Conservation (phyloP, 1,140 invertebrate genomes). For the Brachionus rubens region DNA sequence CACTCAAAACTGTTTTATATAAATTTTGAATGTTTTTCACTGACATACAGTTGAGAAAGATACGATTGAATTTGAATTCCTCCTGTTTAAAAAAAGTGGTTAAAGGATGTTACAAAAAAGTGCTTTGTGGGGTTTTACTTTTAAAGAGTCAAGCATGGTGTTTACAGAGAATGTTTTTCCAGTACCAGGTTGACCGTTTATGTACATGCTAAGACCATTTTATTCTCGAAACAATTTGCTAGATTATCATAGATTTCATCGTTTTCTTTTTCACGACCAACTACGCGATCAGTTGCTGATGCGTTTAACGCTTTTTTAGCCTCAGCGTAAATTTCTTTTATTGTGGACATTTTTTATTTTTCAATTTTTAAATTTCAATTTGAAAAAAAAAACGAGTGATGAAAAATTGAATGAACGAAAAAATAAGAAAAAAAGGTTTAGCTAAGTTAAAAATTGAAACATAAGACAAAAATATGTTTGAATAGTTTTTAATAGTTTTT, state of each 20-base stretch:
- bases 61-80: constrained; percentile 49
- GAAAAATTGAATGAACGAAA: too few species aligned
- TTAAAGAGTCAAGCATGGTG: constrained; percentile 66
- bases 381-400: too few species aligned
- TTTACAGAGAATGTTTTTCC: constrained; percentile 86
- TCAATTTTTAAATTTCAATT: not conserved
- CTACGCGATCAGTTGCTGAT: constrained; percentile 67
- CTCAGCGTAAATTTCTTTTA: constrained; percentile 50
- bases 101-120: constrained; percentile 42
- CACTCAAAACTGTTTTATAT: constrained; percentile 33
- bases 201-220: constrained; percentile 78
- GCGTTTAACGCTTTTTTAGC: constrained; percentile 69
- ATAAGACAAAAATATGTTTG: too few species aligned
- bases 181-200: constrained; percentile 91
- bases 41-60: constrained; percentile 48
- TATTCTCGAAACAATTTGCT: constrained; percentile 65
- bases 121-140: constrained; percentile 46
- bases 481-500: too few species aligned
- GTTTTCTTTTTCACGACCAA: constrained; percentile 75
- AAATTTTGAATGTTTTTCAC: constrained; percentile 47
- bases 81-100: constrained; percentile 61
- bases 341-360: not conserved
- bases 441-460: too few species aligned
- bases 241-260: constrained; percentile 70
- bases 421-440: too few species aligned